Base-by-base conservation (phyloP, 2,888 invertebrate genomes). In the Lagria hirta region DNA sequence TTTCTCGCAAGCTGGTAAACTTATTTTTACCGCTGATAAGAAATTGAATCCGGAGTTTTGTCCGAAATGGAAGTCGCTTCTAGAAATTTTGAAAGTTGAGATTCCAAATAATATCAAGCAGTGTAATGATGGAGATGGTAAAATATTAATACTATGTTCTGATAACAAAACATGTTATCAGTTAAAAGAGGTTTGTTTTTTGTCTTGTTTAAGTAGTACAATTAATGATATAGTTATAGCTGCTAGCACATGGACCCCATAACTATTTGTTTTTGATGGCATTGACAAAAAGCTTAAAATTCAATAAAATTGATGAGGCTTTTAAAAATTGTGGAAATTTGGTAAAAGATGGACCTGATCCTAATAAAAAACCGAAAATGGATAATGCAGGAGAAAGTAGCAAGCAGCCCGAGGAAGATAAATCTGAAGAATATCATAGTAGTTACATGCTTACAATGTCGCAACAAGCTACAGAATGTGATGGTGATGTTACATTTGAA, bases 61-160 rank as follows among this genome's bases (percentile, higher is more conserved):
- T 67, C 91, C 95, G 3, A 97, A 97, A 73, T 97, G 96, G 96
- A 77, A 82, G 58, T 83, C 84, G 5, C 73, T 97, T 2, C 78
- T 77, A 46, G 93, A 95, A 69, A 80, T 95, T 43, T 70, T 97
- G 26, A 74, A 80, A 51, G 72, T 77, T 3, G 96, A 97, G 75
- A 90, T 97, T 62, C 84, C 87, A 10, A 75, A 76, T 17, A 84
- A 89, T 66, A 81, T 83, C 42, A 80, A 78, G 57, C 64, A 68
- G 41, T 51, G 57, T 3, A 75, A 76, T 2, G 62, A 58, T 6
- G 62, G 73, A 7, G 72, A 74, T n/a, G 79, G 81, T 3, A 86
- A 86, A 72, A 84, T 94, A 43, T 73, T 96, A 35, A 82, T 96
- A 52, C 78, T 94, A 1, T 92, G 92, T 40, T 83, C 88, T 62